Percentiles rank a stretch among this genome's conserved stretches.
phyloP scores from a whole-genome alignment of 2,113 vertebrate genomes.

The Sardina pilchardus region DNA sequence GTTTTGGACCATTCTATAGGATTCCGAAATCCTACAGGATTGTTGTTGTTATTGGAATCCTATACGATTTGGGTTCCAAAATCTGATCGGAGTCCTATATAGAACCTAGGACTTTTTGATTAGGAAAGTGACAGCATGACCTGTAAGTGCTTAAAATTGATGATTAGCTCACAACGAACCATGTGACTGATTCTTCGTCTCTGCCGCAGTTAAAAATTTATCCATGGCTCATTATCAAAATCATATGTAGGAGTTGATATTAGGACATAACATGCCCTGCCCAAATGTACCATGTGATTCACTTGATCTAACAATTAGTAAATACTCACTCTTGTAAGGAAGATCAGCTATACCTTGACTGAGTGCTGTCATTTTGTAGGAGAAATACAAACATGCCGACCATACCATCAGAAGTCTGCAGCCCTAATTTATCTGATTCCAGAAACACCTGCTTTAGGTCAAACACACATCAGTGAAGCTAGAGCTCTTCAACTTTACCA shows the following conservation, averaged over 20 bases:
- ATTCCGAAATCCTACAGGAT: too few relatives aligned
- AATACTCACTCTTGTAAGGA: not conserved
- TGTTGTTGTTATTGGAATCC: too few relatives aligned
- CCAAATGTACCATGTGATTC: not conserved
- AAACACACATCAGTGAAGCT: not conserved
- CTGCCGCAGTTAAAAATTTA: not conserved
- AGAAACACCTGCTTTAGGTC: not conserved
- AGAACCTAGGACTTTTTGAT: too few relatives aligned
- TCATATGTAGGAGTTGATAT: not conserved
- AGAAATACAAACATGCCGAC: not conserved
- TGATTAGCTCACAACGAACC: not conserved
- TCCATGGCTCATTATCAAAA: not conserved
- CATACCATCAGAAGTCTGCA: too few relatives aligned
- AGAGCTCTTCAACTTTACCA: not conserved
- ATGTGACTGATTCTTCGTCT: not conserved
- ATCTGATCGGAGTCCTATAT: too few relatives aligned
- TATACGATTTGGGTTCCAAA: too few relatives aligned
- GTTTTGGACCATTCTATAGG: too few relatives aligned
- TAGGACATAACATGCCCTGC: not conserved
- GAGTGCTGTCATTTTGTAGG: not conserved
- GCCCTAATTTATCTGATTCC: not conserved
- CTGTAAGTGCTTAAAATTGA: not conserved
- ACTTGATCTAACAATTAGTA: not conserved
- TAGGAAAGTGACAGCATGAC: not conserved
- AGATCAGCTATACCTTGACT: too few relatives aligned